Evolutionary conservation across 2,113 vertebrate species (phyloP), one percentile per base, ranked within the genome.

Genomic region (Crotophaga sulcirostris): DNA sequence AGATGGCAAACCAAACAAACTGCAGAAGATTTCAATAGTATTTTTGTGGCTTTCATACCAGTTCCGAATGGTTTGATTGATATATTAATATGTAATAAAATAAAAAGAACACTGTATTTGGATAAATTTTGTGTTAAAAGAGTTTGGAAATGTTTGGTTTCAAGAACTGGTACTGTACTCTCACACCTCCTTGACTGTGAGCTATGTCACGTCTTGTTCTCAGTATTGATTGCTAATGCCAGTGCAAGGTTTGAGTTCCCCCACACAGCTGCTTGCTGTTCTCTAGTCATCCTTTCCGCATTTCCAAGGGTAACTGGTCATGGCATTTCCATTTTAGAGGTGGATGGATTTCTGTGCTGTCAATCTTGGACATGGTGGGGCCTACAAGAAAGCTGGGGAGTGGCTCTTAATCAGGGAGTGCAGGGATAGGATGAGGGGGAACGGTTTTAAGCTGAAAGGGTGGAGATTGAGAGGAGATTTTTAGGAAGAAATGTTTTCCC

Each of bases 251-350:
- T 44, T 16, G 10, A 52, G 24, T 81, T 20, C 4, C 13, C 18
- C 4, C 7, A 42, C 5, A 29, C 8, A 8, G 1, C 10, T 3
- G 31, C 2, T 1, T 1, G n/a, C 56, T 19, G 1, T 16, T 10
- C 31, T 2, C 11, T 2, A n/a, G n/a, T 3, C 52, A 1, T 7
- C 3, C 1, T 9, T 66, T 5, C 33, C 9, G 6, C 3, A 1
- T 9, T 66, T 5, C 34, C 9, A 8, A 0, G 54, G 1, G 51
- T 25, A 55, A 2, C 5, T 4, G 23, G 47, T 31, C 33, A 0
- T 1, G 3, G 45, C 19, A 0, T 8, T 24, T 25, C 62, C 47
- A 2, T 25, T 13, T 10, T 14, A 9, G 36, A 3, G 2, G 8
- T 1, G n/a, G 38, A 3, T 3, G 63, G 24, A 60, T 4, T 6